Evolutionary conservation across 2,888 invertebrate species (phyloP).

Genomic region (Torymus auratus): DNA sequence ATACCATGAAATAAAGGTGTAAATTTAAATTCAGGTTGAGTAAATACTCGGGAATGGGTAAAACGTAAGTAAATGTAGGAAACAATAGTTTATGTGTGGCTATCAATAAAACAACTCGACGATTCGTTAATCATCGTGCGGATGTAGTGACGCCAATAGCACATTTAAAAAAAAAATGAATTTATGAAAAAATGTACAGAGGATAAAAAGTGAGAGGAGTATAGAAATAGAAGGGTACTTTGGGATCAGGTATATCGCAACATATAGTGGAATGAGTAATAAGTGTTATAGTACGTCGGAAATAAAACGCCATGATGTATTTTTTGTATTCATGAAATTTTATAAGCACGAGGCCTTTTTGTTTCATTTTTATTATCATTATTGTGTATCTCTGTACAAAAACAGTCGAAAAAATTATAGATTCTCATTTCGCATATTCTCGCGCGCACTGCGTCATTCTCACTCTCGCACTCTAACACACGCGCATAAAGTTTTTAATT

Average conservation of each 20-base stretch:
- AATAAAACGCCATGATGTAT: conserved; percentile 54
- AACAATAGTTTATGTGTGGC: conserved; percentile 23
- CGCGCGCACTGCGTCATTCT: conserved; percentile 51
- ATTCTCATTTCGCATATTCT: conserved; percentile 64
- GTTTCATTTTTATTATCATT: conserved; percentile 65
- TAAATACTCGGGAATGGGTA: too few species aligned
- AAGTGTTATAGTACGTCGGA: conserved; percentile 21
- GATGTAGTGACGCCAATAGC: conserved; percentile 53
- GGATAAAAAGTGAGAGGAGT: conserved; percentile 1
- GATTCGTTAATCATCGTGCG: conserved; percentile 52
- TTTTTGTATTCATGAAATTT: conserved; percentile 75
- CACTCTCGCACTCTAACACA: conserved; percentile 59
- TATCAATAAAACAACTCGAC: conserved; percentile 52
- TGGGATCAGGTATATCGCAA: conserved; percentile 15
- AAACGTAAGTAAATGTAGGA: not conserved
- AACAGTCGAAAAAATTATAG: conserved; percentile 77
- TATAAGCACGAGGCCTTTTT: conserved; percentile 76
- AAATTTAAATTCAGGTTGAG: too few species aligned
- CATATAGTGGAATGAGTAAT: conserved; percentile 18
- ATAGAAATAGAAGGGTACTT: not conserved
- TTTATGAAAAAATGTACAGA: conserved; percentile 6
- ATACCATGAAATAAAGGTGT: too few species aligned
- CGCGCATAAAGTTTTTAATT: conserved; percentile 71
- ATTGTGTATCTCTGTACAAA: conserved; percentile 76
- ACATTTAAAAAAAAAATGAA: conserved; percentile 36